Base-by-base conservation (phyloP, 2,113 vertebrate genomes). In the Notothenia rossii region DNA sequence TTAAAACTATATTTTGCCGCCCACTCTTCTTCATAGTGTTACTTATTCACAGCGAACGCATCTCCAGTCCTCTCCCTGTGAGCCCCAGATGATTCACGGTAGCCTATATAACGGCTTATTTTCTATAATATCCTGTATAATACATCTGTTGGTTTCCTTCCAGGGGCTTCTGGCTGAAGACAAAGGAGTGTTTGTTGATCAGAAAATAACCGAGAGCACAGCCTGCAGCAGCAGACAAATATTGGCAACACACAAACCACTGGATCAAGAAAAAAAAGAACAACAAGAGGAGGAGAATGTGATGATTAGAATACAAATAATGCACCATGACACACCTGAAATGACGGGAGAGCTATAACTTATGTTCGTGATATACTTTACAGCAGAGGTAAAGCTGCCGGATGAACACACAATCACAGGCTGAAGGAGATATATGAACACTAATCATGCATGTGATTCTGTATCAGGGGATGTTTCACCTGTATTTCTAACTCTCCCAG, bases 361-460 rank as follows among this genome's bases (percentile, higher is more conserved):
- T 40, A 7, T 7, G 36, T 40, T 40, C 36, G 36, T 40, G 36
- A 40, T 40, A 40, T 7, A 6, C 36, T 40, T 7, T 40, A 40
- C 7, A 40, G 36, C 46, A 11, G 49, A 68, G 6, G 36, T 40
- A 7, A 3, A 92, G 92, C 89, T 92, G 92, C 90, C 92, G 82
- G 79, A 82, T 58, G 74, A 91, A 72, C 50, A 81, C 72, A 85
- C 86, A 90, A 89, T 91, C 75, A 75, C 62, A 81, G 36, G 81
- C 83, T 77, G 75, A 75, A 51, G 25, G 69, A 81, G 75, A 77
- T 17, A 25, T 71, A 56, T 4, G 48, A 20, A 66, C 22, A 33
- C 59, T 72, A 56, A 76, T 82, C 63, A 72, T 70, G 82, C 56
- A 63, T 20, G 55, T n/a, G 50, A 48, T 62, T 29, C 51, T 54